A percentile compares a stretch with the other conserved stretches of the same genome.
These are phyloP conservation scores for Bolinopsis microptera DNA, from an alignment of 37 sponge, comb jelly and placozoan genomes.

Conservation along the genomic window DNA sequence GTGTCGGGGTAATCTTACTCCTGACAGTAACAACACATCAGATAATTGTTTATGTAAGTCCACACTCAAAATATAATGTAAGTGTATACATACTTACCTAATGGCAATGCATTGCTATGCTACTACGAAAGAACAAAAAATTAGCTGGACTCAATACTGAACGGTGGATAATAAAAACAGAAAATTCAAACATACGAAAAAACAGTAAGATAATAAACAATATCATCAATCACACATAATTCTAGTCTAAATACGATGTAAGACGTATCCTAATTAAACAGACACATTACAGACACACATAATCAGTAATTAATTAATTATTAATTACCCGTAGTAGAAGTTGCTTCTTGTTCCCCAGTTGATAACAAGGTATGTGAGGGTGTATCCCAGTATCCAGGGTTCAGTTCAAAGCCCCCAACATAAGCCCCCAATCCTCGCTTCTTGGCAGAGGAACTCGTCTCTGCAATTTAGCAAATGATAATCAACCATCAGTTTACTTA, in stretches of 20 bases:
- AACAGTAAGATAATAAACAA: too few relatives aligned
- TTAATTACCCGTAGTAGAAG: too few relatives aligned
- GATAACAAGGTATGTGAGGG: not conserved
- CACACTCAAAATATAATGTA: not conserved
- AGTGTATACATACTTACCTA: not conserved
- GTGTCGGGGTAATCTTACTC: slow-evolving; percentile 5
- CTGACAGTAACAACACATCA: not conserved
- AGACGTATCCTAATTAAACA: too few relatives aligned
- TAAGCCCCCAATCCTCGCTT: not conserved
- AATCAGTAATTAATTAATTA: too few relatives aligned
- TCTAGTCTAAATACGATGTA: too few relatives aligned
- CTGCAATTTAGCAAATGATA: not conserved
- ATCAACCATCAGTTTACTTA: not conserved
- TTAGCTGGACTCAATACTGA: too few relatives aligned
- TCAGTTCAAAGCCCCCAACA: not conserved
- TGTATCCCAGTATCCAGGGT: not conserved
- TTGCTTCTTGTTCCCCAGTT: too few relatives aligned
- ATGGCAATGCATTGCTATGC: not conserved
- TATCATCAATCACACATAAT: too few relatives aligned
- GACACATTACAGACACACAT: too few relatives aligned
- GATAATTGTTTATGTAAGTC: not conserved
- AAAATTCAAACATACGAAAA: too few relatives aligned
- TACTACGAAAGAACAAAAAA: too few relatives aligned
- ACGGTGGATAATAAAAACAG: too few relatives aligned
- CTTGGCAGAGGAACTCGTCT: not conserved